A percentile compares a stretch with the other conserved stretches of the same genome.
Evolutionary conservation across 1,140 invertebrate species (phyloP).

Genomic region (Holotrichia oblita): DNA sequence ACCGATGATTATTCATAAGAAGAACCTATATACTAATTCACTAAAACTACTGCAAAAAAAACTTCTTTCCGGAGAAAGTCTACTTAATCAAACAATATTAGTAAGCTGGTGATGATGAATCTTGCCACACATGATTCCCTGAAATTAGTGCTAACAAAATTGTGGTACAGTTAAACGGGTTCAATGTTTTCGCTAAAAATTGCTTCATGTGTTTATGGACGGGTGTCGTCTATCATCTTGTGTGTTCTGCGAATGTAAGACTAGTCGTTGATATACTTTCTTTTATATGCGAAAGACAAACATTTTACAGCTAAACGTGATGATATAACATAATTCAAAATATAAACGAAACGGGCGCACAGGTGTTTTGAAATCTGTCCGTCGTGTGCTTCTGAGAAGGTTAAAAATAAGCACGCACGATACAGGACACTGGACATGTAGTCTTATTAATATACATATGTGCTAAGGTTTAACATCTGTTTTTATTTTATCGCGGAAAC

Average conservation of each 20-base stretch:
- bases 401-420: conserved; percentile 6
- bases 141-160: not conserved
- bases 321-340: not conserved
- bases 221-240: not conserved
- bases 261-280: not conserved
- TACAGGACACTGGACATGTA: not conserved
- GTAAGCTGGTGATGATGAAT: too few relatives aligned
- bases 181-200: not conserved
- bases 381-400: not conserved
- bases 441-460: not conserved
- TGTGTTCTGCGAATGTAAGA: not conserved
- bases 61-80: too few relatives aligned
- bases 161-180: not conserved
- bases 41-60: too few relatives aligned
- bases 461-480: not conserved
- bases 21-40: too few relatives aligned
- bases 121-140: not conserved
- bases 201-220: not conserved
- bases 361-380: not conserved
- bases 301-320: not conserved
- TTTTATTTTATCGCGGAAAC: conserved; percentile 12
- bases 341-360: not conserved
- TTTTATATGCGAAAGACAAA: not conserved
- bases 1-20: too few relatives aligned
- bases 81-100: too few relatives aligned